Evolutionary conservation across 92 coral and sea anemone genomes (phyloP).

Genomic region (Actinernus sp.): DNA sequence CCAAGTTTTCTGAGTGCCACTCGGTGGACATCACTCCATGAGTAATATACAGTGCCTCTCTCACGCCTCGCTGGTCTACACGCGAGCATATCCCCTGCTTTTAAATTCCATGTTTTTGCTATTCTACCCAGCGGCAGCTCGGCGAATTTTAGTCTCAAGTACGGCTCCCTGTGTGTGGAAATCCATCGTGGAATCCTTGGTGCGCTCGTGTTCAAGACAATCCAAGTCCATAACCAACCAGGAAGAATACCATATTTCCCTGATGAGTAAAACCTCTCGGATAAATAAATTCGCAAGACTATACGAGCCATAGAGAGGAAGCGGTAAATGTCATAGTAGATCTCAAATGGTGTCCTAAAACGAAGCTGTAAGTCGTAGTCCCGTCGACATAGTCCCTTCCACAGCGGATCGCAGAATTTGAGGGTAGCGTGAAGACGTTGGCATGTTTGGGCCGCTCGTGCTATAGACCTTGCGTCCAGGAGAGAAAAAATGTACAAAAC

Average conservation of each 20-base stretch:
- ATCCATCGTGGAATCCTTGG: conserved; percentile 95
- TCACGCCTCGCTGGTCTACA: conserved; percentile 70
- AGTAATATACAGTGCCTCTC: conserved; percentile 91
- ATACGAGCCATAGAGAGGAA: conserved; percentile 77
- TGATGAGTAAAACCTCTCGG: conserved; percentile 79
- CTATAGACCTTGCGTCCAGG: conserved; percentile 69
- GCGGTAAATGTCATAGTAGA: conserved; percentile 82
- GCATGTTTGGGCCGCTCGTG: conserved; percentile 76
- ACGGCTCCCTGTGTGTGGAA: conserved; percentile 84
- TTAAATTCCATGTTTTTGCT: conserved; percentile 86
- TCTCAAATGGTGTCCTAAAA: conserved; percentile 68
- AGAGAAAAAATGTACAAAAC: conserved; percentile 57
- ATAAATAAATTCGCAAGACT: conserved; percentile 75
- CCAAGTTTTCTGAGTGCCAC: conserved; percentile 84
- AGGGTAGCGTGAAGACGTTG: conserved; percentile 62
- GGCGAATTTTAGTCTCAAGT: conserved; percentile 81
- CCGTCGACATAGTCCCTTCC: conserved; percentile 78
- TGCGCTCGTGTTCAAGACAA: conserved; percentile 83
- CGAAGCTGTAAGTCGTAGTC: conserved; percentile 80
- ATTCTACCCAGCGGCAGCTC: conserved; percentile 90
- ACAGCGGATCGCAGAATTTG: conserved; percentile 73
- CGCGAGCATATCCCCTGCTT: conserved; percentile 59
- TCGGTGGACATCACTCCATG: conserved; percentile 92
- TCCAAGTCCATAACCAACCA: conserved; percentile 99
- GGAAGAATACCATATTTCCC: conserved; percentile 90